Evolutionary conservation across 30 jellyfish, hydroid and myxozoan species (phyloP), one percentile per base, ranked within the genome.

Genomic region (Hydra vulgaris): DNA sequence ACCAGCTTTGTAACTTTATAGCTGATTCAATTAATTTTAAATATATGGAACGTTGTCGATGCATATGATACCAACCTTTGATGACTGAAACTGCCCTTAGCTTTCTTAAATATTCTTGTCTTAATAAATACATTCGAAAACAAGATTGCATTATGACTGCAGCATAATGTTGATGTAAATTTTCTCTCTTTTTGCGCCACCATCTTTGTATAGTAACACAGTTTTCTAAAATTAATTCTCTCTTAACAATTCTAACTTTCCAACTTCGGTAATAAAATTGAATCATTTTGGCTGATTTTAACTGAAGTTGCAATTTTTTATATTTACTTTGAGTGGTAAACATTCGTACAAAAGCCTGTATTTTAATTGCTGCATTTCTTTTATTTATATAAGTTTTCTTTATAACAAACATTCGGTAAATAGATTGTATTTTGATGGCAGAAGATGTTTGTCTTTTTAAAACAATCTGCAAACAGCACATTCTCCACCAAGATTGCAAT

Each of bases 401-500:
- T 17, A 17, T 25, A 66, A 23, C 27, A 52, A 21, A 53, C 83
- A 24, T 20, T 15, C 88, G 73, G 53, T 68, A 83, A 5, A 68
- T 7, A 21, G 54, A 26, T 40, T 83, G 92, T 5, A 83, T 17
- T 77, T 70, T 27, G 20, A 75, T 68, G 21, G 61, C 82, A 54
- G 88, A 88, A 4, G 24, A 25, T 53, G 21, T 74, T 8, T 74
- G 84, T 52, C 12, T 53, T 70, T 15, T 1, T 22, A 68, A 73
- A 25, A 15, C 0, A 23, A 52, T 71, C 56, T 78, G 81, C 53
- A 83, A 84, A 26, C 7, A 25, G 74, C 84, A 54, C 84, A 82
- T 76, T 16, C 96, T 87, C 21, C 66, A 82, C 18, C 79, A 79
- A 17, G 95, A 61, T 71, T 91, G 97, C 12, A 91, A 82, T 26